These are phyloP conservation scores for Antheraea mylitta DNA, from an alignment of 1,140 invertebrate genomes.

Conservation along the genomic window DNA sequence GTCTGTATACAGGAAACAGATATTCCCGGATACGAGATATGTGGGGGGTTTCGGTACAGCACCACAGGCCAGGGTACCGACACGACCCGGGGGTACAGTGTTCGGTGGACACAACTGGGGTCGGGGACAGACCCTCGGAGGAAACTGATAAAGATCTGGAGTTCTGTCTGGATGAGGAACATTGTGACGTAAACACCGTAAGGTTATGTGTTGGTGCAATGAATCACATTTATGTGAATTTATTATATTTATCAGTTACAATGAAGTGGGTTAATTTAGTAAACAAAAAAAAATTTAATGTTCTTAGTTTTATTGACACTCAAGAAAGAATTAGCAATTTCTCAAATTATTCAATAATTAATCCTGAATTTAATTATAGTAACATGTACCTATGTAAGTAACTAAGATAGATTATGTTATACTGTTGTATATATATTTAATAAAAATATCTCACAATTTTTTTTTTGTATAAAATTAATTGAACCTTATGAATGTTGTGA, in stretches of 20 bases:
- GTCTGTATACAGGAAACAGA: conserved; percentile 79
- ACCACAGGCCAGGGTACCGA: conserved; percentile 67
- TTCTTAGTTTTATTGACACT: not conserved
- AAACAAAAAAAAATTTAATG: no score
- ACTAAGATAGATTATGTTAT: no score
- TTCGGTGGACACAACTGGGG: conserved; percentile 87
- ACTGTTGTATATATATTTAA: no score
- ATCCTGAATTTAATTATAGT: no score
- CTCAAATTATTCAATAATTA: no score
- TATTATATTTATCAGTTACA: not conserved
- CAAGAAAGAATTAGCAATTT: not conserved
- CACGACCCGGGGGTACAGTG: conserved; percentile 58
- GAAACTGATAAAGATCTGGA: conserved; percentile 56
- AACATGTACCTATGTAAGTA: no score
- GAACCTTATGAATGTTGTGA: no score
- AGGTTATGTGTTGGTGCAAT: not conserved
- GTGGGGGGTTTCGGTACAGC: conserved; percentile 84
- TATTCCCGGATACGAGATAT: conserved; percentile 85
- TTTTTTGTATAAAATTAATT: no score
- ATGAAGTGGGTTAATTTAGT: no score
- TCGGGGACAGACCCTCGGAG: conserved; percentile 83
- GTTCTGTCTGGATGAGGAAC: not conserved
- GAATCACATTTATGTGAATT: not conserved
- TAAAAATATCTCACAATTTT: no score
- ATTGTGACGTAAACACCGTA: not conserved